Percentiles rank a stretch among this genome's conserved stretches.
Evolutionary conservation across 2,797 vertebrate genomes (phyloP).

Genomic region (Schizopygopsis malacanthus): DNA sequence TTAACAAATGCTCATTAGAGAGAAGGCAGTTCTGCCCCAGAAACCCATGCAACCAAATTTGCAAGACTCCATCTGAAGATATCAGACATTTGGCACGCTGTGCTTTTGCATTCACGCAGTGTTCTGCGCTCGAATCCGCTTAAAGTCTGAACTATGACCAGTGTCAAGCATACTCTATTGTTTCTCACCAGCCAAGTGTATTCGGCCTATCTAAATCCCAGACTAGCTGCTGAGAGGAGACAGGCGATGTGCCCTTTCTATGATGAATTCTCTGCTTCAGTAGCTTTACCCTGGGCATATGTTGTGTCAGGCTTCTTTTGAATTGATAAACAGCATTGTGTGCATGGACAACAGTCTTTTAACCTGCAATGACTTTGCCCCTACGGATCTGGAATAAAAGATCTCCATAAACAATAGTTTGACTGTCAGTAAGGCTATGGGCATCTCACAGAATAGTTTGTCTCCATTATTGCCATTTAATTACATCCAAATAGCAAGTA

Average conservation of each 20-base stretch:
- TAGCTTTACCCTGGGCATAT: constrained; percentile 50
- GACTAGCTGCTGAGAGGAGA: constrained; percentile 46
- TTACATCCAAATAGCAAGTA: constrained; percentile 61
- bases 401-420: constrained; percentile 47
- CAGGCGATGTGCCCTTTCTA: constrained; percentile 55
- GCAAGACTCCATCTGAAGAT: constrained; percentile 43
- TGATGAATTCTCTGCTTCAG: constrained; percentile 57
- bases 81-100: constrained; percentile 44
- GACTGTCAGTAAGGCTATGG: constrained; percentile 30
- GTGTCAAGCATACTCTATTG: constrained; percentile 49
- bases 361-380: constrained; percentile 42
- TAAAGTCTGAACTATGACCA: constrained; percentile 54
- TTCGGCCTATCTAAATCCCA: constrained; percentile 52
- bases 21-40: constrained; percentile 49
- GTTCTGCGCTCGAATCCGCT: constrained; percentile 46
- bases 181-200: constrained; percentile 48
- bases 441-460: constrained; percentile 50
- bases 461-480: constrained; percentile 61
- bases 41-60: constrained; percentile 30
- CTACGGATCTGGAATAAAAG: constrained; percentile 44
- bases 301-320: constrained; percentile 53
- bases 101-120: constrained; percentile 19
- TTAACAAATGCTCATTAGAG: constrained; percentile 57
- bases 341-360: constrained; percentile 40
- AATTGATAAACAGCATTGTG: constrained; percentile 53